Evolutionary conservation across 2,113 vertebrate species (phyloP).

Genomic region (Machaerirhynchus nigripectus): DNA sequence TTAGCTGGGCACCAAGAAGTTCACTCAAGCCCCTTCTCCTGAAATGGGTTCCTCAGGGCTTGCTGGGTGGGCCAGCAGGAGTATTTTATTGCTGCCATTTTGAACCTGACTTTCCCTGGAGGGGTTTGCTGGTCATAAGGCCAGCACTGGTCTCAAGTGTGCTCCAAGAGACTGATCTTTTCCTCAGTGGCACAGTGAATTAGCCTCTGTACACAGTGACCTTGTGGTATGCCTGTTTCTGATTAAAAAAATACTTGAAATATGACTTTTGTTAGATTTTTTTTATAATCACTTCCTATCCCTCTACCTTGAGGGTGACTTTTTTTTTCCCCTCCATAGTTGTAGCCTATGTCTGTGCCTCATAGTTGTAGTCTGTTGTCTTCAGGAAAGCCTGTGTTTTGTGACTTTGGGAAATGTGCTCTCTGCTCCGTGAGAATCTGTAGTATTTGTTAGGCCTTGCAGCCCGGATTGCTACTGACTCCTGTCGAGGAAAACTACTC

Average conservation of each 20-base stretch:
- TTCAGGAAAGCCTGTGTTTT: not conserved
- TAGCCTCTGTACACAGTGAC: not conserved
- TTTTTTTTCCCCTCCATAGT: not conserved
- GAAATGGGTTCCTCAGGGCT: accelerated
- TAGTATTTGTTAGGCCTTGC: not conserved
- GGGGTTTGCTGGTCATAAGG: not conserved
- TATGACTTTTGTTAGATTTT: not conserved
- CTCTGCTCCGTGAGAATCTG: not conserved
- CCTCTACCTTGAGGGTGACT: not conserved
- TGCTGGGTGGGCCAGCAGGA: not conserved
- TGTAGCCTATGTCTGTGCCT: no score
- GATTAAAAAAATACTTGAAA: not conserved
- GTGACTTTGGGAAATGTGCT: not conserved
- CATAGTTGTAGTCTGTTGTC: not conserved
- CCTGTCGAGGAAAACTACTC: not conserved
- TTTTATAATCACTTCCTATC: not conserved
- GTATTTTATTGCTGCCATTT: not conserved
- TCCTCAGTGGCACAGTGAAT: not conserved
- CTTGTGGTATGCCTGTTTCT: not conserved
- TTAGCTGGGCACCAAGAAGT: not conserved
- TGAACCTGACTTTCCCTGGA: not conserved
- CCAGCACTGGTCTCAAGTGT: not conserved
- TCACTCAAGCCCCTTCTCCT: not conserved
- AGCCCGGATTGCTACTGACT: not conserved
- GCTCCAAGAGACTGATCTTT: not conserved